These are phyloP conservation scores for Hirtodrosophila confusa DNA, from an alignment of 2,888 invertebrate genomes.

Conservation along the genomic window DNA sequence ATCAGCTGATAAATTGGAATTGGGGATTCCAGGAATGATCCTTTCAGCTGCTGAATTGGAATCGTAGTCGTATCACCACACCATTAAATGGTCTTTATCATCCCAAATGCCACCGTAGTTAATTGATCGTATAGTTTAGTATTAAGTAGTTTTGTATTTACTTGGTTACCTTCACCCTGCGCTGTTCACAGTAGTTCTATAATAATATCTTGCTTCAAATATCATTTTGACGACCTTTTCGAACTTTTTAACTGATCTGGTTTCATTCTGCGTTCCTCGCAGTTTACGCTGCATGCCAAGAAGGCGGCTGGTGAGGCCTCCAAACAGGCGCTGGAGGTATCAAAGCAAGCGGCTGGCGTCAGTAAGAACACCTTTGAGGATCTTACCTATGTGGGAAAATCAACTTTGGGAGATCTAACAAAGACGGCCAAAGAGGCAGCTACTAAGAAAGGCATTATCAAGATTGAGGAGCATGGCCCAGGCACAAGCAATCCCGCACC, in stretches of 20 bases:
- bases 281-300: constrained; percentile 94
- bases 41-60: no score
- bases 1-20: no score
- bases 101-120: background rate
- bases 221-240: no score
- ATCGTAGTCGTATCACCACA: no score
- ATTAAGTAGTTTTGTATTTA: constrained; percentile 18
- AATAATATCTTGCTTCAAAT: no score
- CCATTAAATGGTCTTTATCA: no score
- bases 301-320: constrained; percentile 95
- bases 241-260: background rate
- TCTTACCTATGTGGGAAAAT: constrained; percentile 94
- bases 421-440: constrained; percentile 96
- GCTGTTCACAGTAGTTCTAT: constrained; percentile 28
- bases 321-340: constrained; percentile 93
- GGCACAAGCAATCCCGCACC: background rate
- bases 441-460: constrained; percentile 90
- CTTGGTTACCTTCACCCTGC: constrained; percentile 21
- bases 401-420: constrained; percentile 94
- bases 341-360: constrained; percentile 94
- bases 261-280: constrained; percentile 12
- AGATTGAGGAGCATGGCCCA: constrained; percentile 85
- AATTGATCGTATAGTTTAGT: background rate
- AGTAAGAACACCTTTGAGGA: constrained; percentile 95
- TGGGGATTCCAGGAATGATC: no score